Evolutionary conservation across 2,888 invertebrate genomes (phyloP).

Genomic region (Dorcus hopei): DNA sequence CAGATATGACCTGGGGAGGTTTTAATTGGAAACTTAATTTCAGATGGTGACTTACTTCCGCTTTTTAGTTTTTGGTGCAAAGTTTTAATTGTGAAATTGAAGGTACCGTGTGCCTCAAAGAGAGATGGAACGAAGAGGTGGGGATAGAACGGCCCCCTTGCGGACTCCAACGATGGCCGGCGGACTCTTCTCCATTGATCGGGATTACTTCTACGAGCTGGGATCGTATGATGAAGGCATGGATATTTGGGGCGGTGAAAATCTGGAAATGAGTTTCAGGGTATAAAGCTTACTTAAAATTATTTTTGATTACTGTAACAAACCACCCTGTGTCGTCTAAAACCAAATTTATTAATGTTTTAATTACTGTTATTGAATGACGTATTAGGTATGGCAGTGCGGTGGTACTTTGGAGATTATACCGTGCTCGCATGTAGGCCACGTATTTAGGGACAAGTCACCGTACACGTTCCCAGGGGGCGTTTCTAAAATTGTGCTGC

Average conservation of each 20-base stretch:
- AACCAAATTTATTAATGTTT: not conserved
- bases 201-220: slow-evolving; percentile 95
- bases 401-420: slow-evolving; percentile 93
- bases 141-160: slow-evolving; percentile 88
- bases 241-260: slow-evolving; percentile 99
- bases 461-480: slow-evolving; percentile 99
- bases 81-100: slow-evolving; percentile 8
- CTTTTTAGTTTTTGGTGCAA: not conserved
- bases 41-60: slow-evolving; percentile 70
- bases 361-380: not conserved
- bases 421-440: slow-evolving; percentile 94
- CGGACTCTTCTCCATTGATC: slow-evolving; percentile 91
- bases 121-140: slow-evolving; percentile 90
- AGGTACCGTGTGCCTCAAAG: slow-evolving; percentile 97
- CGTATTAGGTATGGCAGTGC: slow-evolving; percentile 88
- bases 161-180: slow-evolving; percentile 99
- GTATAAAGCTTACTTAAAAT: slow-evolving; percentile 51
- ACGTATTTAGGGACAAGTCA: slow-evolving; percentile 96
- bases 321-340: not conserved
- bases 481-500: slow-evolving; percentile 92
- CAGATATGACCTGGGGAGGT: slow-evolving; percentile 99
- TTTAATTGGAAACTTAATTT: slow-evolving; percentile 99
- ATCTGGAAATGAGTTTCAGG: slow-evolving; percentile 92
- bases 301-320: not conserved
- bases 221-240: slow-evolving; percentile 99